Percentiles rank a stretch among this genome's conserved stretches.
Evolutionary conservation across 1,140 invertebrate genomes (phyloP).

Genomic region (Drosophila busckii): DNA sequence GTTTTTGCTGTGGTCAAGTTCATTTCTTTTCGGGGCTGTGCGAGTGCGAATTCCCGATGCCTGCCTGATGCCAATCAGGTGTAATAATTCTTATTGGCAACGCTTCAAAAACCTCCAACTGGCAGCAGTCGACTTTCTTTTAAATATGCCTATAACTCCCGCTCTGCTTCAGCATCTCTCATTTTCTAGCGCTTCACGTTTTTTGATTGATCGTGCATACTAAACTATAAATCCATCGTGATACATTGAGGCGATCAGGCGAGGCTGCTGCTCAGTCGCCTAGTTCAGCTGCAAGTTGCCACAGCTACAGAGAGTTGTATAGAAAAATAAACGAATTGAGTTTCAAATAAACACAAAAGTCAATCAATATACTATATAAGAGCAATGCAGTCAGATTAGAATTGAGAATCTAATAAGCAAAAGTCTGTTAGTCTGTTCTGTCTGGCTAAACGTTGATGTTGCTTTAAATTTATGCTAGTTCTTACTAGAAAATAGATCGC

Average conservation of each 20-base stretch:
- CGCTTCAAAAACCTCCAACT: constrained; percentile 50
- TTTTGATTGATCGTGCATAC: constrained; percentile 79
- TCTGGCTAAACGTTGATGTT: too few relatives aligned
- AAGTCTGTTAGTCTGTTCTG: too few relatives aligned
- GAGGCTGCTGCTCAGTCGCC: constrained; percentile 39
- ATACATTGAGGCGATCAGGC: constrained; percentile 79
- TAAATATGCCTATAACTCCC: constrained; percentile 54
- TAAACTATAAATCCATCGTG: constrained; percentile 79
- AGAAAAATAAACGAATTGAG: too few relatives aligned
- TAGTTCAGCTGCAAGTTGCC: too few relatives aligned
- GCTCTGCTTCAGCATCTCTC: constrained; percentile 12
- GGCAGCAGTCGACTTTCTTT: constrained; percentile 58
- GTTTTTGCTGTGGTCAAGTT: constrained; percentile 19
- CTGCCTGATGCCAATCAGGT: constrained; percentile 78
- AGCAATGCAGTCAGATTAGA: too few relatives aligned
- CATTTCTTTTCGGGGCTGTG: constrained; percentile 22
- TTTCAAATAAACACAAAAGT: too few relatives aligned
- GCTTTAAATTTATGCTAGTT: too few relatives aligned
- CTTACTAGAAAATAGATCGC: constrained; percentile 9
- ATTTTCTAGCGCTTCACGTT: constrained; percentile 67
- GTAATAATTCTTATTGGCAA: constrained; percentile 79
- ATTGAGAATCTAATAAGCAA: too few relatives aligned
- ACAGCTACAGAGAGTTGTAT: too few relatives aligned
- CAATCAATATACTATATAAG: too few relatives aligned
- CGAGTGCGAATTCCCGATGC: constrained; percentile 59